phyloP scores from a whole-genome alignment of 1,140 invertebrate species.

The Bombus pyrosoma region DNA sequence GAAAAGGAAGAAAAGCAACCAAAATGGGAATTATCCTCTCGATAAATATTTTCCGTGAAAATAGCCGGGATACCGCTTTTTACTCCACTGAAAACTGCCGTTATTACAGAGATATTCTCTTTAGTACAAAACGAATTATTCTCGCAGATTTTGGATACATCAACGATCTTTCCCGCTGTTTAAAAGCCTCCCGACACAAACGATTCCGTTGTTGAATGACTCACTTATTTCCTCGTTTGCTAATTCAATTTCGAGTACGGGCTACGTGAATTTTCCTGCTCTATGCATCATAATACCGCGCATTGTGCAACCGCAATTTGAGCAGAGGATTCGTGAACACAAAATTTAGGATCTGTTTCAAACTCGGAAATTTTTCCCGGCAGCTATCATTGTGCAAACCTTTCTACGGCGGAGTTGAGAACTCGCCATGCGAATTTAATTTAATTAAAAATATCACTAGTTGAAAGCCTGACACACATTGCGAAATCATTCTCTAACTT shows the following conservation, averaged over 20 bases:
- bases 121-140: not conserved
- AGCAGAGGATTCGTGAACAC: not conserved
- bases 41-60: not conserved
- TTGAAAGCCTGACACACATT: no score
- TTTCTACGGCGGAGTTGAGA: not conserved
- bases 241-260: constrained; percentile 8
- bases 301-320: not conserved
- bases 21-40: not conserved
- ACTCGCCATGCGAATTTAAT: not conserved
- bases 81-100: not conserved
- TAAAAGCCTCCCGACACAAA: not conserved
- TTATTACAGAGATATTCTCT: not conserved
- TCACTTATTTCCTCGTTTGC: not conserved
- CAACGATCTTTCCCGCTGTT: not conserved
- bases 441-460: constrained; percentile 1
- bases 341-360: constrained; percentile 7
- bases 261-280: not conserved
- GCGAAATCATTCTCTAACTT: not conserved
- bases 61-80: not conserved
- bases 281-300: not conserved
- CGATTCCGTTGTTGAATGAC: not conserved
- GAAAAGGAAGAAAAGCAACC: not conserved
- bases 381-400: not conserved
- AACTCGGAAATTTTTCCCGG: not conserved
- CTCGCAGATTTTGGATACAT: not conserved